Percentiles rank a stretch among this genome's conserved stretches.
Conservation (phyloP, 2,888 invertebrate species). For the Troilus luridus region DNA sequence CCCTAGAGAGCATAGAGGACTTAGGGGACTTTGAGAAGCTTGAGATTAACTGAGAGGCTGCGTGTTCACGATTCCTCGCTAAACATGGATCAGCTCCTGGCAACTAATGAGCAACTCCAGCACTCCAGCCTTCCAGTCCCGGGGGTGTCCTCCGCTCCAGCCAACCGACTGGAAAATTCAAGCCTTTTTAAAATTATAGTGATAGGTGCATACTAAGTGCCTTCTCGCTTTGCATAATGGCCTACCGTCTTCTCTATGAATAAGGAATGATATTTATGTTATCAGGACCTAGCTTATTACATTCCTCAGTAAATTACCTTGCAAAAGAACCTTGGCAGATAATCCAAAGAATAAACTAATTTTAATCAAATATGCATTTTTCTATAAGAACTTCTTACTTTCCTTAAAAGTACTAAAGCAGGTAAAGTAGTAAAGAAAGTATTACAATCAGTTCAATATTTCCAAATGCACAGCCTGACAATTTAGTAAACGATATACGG, state of each 20-base stretch:
- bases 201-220: conserved; percentile 11
- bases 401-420: too few species aligned
- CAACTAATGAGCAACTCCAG: not conserved
- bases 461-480: too few species aligned
- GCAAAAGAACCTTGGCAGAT: too few species aligned
- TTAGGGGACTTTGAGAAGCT: conserved; percentile 26
- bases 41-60: conserved; percentile 34
- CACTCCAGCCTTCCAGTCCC: not conserved
- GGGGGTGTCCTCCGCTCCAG: not conserved
- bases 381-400: too few species aligned
- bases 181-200: not conserved
- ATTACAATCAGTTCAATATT: too few species aligned
- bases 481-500: too few species aligned
- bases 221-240: not conserved
- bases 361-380: too few species aligned
- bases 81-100: conserved; percentile 44
- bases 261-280: not conserved
- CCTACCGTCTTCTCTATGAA: not conserved
- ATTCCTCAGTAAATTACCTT: not conserved
- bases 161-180: conserved; percentile 43
- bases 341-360: too few species aligned
- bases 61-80: conserved; percentile 32
- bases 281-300: not conserved
- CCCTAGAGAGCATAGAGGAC: not conserved
- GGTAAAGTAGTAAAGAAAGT: too few species aligned